phyloP scores from a whole-genome alignment of 37 sponge, comb jelly and placozoan genomes.

The Geodia barretti region DNA sequence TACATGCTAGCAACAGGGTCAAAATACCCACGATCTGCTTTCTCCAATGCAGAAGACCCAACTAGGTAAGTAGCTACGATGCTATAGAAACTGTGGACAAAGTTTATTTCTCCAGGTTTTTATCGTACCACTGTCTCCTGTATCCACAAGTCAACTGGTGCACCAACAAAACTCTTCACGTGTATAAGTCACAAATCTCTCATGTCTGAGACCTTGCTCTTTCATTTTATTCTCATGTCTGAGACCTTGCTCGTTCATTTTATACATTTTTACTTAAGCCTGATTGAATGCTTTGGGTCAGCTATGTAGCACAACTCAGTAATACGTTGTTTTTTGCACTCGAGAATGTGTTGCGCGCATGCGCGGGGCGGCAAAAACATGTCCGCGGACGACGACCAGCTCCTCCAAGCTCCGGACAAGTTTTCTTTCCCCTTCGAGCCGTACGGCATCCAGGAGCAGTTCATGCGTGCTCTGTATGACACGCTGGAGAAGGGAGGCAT shows the following conservation, averaged over 20 bases:
- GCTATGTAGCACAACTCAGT: no score
- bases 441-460: slow-evolving; percentile 87
- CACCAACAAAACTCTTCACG: background rate
- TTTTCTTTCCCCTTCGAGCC: slow-evolving; percentile 95
- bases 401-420: background rate
- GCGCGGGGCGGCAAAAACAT: no score
- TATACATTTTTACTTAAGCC: no score
- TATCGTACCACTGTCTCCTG: background rate
- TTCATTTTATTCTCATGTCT: no score
- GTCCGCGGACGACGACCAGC: no score
- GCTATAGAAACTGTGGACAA: no score
- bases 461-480: slow-evolving; percentile 86
- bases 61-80: background rate
- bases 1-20: background rate
- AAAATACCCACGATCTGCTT: background rate
- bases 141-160: background rate
- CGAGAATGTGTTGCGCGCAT: no score
- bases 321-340: no score
- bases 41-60: background rate
- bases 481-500: slow-evolving; percentile 77
- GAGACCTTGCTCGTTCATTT: no score
- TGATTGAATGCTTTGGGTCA: no score
- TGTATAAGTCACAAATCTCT: no score
- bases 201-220: no score
- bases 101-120: background rate